Conservation (phyloP, 2,113 vertebrate genomes). For the Serilophus lunatus region DNA sequence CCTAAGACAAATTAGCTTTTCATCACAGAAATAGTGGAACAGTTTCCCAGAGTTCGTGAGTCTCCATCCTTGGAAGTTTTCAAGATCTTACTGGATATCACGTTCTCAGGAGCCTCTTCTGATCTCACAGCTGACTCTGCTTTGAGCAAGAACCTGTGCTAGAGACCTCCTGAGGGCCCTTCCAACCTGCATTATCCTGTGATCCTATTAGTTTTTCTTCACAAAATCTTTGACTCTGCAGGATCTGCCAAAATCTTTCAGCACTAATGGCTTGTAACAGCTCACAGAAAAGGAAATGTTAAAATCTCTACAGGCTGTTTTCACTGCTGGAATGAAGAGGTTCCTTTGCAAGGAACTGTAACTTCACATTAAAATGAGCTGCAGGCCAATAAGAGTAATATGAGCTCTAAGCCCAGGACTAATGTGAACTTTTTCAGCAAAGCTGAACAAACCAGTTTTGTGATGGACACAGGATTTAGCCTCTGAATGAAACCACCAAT, state of each 20-base stretch:
- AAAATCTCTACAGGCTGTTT: not conserved
- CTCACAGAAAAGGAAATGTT: not conserved
- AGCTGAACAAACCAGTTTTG: not conserved
- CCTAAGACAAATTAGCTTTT: not conserved
- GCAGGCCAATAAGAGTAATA: not conserved
- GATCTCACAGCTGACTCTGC: not conserved
- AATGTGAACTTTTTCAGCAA: not conserved
- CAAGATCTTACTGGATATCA: not conserved
- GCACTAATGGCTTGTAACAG: not conserved
- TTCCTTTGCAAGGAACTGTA: not conserved
- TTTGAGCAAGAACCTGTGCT: not conserved
- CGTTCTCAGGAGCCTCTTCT: not conserved
- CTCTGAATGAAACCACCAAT: not conserved
- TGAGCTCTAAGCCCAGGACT: not conserved
- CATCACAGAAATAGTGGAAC: not conserved
- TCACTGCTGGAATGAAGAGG: not conserved
- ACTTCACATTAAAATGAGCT: not conserved
- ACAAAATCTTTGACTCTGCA: not conserved
- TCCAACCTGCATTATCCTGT: not conserved
- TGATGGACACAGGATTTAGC: not conserved
- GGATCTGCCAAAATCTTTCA: conserved; percentile 7
- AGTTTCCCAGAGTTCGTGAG: not conserved
- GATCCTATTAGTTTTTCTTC: not conserved
- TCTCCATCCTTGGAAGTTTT: not conserved
- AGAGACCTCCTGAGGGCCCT: not conserved